phyloP scores from a whole-genome alignment of 1,140 invertebrate genomes.

The Belonocnema kinseyi region DNA sequence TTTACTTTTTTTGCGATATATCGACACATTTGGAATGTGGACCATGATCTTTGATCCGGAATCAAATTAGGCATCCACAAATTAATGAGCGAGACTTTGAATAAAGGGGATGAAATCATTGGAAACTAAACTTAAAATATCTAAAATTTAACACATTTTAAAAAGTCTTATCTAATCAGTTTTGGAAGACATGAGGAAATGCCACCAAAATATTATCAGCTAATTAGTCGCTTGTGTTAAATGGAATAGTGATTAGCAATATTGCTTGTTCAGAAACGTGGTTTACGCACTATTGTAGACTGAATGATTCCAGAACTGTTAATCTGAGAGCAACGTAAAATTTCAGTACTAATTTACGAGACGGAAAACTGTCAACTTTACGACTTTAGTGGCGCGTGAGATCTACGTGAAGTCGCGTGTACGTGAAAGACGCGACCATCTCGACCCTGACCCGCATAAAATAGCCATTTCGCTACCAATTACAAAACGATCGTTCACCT shows the following conservation, averaged over 20 bases:
- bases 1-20: conserved; percentile 49
- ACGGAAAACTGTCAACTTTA: conserved; percentile 63
- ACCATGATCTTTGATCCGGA: background rate
- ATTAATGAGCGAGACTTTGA: background rate
- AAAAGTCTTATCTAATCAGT: too few relatives aligned
- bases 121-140: background rate
- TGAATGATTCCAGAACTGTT: conserved; percentile 47
- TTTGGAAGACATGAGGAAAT: too few relatives aligned
- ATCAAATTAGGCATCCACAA: background rate
- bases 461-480: conserved; percentile 47
- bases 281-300: background rate
- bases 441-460: conserved; percentile 55
- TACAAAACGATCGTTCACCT: conserved; percentile 52
- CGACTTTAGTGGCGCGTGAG: conserved; percentile 54
- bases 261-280: background rate
- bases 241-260: too few relatives aligned
- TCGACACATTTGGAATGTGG: background rate
- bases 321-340: conserved; percentile 52
- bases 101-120: background rate
- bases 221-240: too few relatives aligned
- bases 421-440: conserved; percentile 49
- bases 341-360: conserved; percentile 62
- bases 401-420: conserved; percentile 50
- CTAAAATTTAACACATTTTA: background rate
- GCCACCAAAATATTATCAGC: too few relatives aligned